Conservation (phyloP, 2,888 invertebrate species). For the Melinaea marsaeus region DNA sequence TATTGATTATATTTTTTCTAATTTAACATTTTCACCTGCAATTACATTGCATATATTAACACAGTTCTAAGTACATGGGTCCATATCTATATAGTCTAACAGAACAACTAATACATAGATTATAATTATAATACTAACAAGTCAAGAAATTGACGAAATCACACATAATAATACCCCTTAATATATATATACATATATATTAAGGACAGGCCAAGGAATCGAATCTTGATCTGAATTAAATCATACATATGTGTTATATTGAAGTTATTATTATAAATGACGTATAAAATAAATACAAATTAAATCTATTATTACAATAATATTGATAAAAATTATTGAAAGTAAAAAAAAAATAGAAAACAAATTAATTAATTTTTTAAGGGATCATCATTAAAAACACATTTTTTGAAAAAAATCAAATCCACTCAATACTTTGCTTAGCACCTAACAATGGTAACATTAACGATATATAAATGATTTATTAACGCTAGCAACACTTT, state of each 20-base stretch:
- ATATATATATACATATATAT: background rate
- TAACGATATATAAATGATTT: constrained; percentile 23
- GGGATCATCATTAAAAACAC: background rate
- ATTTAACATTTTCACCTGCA: constrained; percentile 19
- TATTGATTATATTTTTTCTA: constrained; percentile 16
- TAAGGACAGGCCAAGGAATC: too few relatives aligned
- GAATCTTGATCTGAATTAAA: too few relatives aligned
- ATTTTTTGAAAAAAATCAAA: background rate
- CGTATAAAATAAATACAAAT: too few relatives aligned
- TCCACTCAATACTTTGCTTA: constrained; percentile 15
- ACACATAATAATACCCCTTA: too few relatives aligned
- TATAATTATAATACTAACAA: background rate
- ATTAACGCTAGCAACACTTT: constrained; percentile 26
- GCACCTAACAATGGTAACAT: constrained; percentile 33
- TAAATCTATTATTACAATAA: too few relatives aligned
- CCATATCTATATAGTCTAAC: background rate
- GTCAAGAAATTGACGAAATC: background rate
- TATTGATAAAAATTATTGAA: too few relatives aligned
- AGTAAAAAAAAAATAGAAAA: too few relatives aligned
- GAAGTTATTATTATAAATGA: too few relatives aligned
- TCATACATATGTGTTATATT: too few relatives aligned
- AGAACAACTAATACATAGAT: background rate
- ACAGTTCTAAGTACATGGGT: constrained; percentile 9
- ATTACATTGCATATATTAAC: constrained; percentile 20
- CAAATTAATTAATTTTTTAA: too few relatives aligned